These are phyloP conservation scores for Venturia canescens DNA, from an alignment of 1,140 invertebrate species.

Conservation along the genomic window DNA sequence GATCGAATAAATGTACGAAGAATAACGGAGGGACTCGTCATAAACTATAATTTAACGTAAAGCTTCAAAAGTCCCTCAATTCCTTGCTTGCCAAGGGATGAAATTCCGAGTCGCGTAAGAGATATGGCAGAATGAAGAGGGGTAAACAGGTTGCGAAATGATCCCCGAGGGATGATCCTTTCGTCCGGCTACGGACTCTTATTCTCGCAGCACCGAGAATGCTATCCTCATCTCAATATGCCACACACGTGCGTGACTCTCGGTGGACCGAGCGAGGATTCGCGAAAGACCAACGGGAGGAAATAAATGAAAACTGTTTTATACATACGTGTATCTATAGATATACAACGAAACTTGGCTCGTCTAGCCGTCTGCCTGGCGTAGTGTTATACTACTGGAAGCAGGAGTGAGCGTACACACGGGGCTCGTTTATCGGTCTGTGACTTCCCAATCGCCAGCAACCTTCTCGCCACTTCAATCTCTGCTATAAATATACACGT, in stretches of 20 bases:
- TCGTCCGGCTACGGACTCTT: constrained; percentile 11
- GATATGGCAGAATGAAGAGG: constrained; percentile 28
- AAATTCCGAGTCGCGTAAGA: constrained; percentile 11
- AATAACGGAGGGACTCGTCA: too few species aligned
- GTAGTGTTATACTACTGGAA: constrained; percentile 9
- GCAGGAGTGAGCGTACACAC: constrained; percentile 19
- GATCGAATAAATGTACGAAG: too few species aligned
- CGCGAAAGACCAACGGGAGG: constrained; percentile 38
- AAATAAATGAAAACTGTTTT: constrained; percentile 54
- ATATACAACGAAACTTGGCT: background rate
- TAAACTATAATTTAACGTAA: too few species aligned
- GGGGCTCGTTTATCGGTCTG: constrained; percentile 45
- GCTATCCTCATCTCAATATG: constrained; percentile 48
- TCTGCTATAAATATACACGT: background rate
- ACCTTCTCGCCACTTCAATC: constrained; percentile 49
- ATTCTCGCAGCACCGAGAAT: background rate
- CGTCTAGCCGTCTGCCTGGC: background rate
- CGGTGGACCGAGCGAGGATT: constrained; percentile 27
- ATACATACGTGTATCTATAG: constrained; percentile 26
- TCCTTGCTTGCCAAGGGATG: constrained; percentile 6
- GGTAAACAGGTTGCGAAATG: constrained; percentile 22
- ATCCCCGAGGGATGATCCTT: constrained; percentile 33
- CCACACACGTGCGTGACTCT: constrained; percentile 45
- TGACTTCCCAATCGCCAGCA: constrained; percentile 38
- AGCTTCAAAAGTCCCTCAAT: background rate